Percentiles rank a stretch among this genome's conserved stretches.
Conservation (phyloP, 1,140 invertebrate species). For the Trypoxylus dichotomus region DNA sequence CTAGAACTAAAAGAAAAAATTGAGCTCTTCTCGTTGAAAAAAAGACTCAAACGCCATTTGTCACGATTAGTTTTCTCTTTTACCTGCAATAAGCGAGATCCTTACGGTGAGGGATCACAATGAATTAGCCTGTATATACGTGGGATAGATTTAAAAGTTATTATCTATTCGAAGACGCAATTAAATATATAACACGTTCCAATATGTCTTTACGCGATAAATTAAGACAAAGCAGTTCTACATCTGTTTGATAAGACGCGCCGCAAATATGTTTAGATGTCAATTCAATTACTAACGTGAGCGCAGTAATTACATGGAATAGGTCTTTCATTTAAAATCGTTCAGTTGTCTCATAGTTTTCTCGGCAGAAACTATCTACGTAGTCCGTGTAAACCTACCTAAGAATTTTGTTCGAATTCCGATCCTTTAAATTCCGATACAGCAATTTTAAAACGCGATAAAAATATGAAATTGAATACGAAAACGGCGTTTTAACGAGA, state of each 20-base stretch:
- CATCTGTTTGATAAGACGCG: neutral
- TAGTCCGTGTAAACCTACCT: neutral
- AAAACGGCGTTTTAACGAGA: conserved; percentile 20
- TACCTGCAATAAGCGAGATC: too few relatives aligned
- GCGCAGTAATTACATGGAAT: neutral
- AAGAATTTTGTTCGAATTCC: conserved; percentile 1
- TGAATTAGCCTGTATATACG: neutral
- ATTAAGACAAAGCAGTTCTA: neutral
- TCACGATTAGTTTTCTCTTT: too few relatives aligned
- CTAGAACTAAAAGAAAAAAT: too few relatives aligned
- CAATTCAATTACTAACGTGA: neutral
- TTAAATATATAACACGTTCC: too few relatives aligned
- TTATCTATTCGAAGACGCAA: too few relatives aligned
- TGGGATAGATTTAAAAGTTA: too few relatives aligned
- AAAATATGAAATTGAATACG: conserved; percentile 26
- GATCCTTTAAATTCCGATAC: conserved; percentile 9
- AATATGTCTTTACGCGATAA: neutral
- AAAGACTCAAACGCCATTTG: too few relatives aligned
- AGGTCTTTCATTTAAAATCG: neutral
- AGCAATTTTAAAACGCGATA: conserved; percentile 12
- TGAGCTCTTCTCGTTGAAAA: too few relatives aligned
- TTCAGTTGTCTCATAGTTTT: neutral
- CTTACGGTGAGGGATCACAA: too few relatives aligned
- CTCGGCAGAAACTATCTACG: neutral
- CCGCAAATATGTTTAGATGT: neutral